Base-by-base conservation (phyloP, 1,140 invertebrate species). In the Drosophila tsacasi region DNA sequence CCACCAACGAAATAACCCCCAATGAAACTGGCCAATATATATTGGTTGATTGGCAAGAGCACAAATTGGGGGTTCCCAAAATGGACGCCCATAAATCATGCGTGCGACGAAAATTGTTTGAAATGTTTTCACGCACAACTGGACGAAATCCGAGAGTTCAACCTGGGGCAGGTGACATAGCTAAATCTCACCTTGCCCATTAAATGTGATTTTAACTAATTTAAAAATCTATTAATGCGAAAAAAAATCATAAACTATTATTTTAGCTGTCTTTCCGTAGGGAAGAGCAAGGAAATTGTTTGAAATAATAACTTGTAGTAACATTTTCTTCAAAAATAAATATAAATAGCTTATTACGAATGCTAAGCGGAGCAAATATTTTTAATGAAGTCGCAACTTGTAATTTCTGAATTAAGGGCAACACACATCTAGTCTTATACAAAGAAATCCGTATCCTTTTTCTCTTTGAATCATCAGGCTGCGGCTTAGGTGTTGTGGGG, bases 31-130 rank as follows among this genome's bases (percentile, higher is more conserved):
- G 76, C 64, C 44, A 63, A 86, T 49, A 74, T 65, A 76, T 72
- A 74, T 84, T 81, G 81, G 75, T 72, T 87, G 80, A 86, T 76
- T 79, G 69, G 32, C 35, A 19, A 30, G 13, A 46, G 62, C 59
- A 49, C 73, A 77, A 86, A 82, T 74, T 82, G 76, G 66, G 60
- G 69, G 57, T 37, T 55, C 47, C 58, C 46, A 59, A 76, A 76
- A 80, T 82, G 76, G 58, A 83, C 77, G 83, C 42, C 81, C 72
- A 83, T 87, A 83, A 89, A 83, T 87, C 83, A 83, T 71, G 68
- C 54, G 54, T 77, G 83, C 65, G 64, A 79, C 66, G 78, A 86
- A 82, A 71, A 72, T 76, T 39, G 69, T 46, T 76, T 62, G 39
- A 57, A 61, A 83, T 64, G 44, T 64, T 83, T 87, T 72, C 44